phyloP scores from a whole-genome alignment of 2,113 vertebrate genomes.

The Clarias magur region DNA sequence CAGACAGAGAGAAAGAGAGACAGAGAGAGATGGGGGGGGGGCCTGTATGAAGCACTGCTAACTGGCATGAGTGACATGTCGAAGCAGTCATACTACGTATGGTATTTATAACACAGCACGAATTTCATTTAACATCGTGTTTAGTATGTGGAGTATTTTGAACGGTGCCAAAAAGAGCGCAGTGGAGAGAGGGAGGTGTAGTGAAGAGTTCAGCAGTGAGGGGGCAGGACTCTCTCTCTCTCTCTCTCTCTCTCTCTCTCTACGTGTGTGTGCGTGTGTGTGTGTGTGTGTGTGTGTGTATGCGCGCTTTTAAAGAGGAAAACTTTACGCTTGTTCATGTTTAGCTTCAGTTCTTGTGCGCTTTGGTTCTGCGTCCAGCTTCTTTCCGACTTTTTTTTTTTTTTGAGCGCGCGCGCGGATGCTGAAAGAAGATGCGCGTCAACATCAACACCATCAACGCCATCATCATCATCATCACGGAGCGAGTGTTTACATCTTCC shows the following conservation, averaged over 20 bases:
- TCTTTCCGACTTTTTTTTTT: slow-evolving; percentile 45
- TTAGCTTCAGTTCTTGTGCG: slow-evolving; percentile 68
- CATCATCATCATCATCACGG: slow-evolving; percentile 23
- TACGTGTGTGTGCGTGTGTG: slow-evolving; percentile 46
- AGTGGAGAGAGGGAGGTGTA: slow-evolving; percentile 53
- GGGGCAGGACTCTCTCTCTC: slow-evolving; percentile 73
- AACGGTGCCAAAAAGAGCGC: slow-evolving; percentile 19
- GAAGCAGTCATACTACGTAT: neutral
- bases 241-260: slow-evolving; percentile 53
- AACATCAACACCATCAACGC: slow-evolving; percentile 29
- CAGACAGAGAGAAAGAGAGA: slow-evolving; percentile 24
- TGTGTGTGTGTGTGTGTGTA: neutral
- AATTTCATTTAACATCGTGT: neutral
- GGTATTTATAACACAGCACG: neutral
- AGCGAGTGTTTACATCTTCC: neutral
- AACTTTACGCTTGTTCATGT: slow-evolving; percentile 80
- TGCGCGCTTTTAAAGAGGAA: slow-evolving; percentile 73
- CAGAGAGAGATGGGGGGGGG: too few species aligned
- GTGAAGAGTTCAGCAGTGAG: slow-evolving; percentile 69
- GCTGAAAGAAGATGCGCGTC: slow-evolving; percentile 66
- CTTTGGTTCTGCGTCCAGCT: slow-evolving; percentile 31
- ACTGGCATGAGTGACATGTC: too few species aligned
- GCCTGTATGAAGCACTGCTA: neutral
- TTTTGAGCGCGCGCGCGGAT: slow-evolving; percentile 60
- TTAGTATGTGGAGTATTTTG: neutral